These are phyloP conservation scores for Darevskia mixta DNA, from an alignment of 2,797 vertebrate genomes.

Conservation along the genomic window DNA sequence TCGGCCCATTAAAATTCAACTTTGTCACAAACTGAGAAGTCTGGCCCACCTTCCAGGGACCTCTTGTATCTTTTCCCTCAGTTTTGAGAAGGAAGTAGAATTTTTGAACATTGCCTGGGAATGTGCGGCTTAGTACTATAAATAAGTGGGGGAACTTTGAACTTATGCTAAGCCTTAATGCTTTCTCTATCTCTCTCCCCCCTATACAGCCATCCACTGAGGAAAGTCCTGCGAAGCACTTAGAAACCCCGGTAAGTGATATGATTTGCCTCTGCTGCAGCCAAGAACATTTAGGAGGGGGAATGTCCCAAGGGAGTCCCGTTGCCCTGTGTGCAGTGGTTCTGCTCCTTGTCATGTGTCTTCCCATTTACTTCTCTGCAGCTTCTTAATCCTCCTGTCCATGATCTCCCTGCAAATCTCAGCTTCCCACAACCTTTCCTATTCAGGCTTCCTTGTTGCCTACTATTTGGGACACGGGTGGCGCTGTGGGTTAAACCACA, in stretches of 20 bases:
- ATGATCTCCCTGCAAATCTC: not conserved
- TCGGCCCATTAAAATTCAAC: constrained; percentile 17
- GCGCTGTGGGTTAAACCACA: too few relatives aligned
- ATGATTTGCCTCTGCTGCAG: not conserved
- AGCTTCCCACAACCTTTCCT: not conserved
- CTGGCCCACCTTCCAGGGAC: constrained; percentile 37
- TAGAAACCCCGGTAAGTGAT: constrained; percentile 88
- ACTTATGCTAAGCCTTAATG: not conserved
- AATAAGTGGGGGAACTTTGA: constrained; percentile 52
- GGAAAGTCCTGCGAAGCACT: constrained; percentile 87
- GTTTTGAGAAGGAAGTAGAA: constrained; percentile 36
- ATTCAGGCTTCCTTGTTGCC: not conserved
- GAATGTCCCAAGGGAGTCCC: too few relatives aligned
- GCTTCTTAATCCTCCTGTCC: not conserved
- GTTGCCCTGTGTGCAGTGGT: not conserved
- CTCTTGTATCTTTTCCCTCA: constrained; percentile 16
- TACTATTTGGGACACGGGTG: not conserved
- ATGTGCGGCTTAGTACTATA: constrained; percentile 37
- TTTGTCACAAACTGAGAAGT: not conserved
- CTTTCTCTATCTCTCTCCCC: constrained; percentile 38
- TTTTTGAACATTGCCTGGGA: not conserved
- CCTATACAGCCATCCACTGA: constrained; percentile 82
- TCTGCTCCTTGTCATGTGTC: not conserved
- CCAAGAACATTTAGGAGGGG: rapidly evolving
- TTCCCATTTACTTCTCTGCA: not conserved